Evolutionary conservation across 2,888 invertebrate genomes (phyloP).

Genomic region (Acronicta psi): DNA sequence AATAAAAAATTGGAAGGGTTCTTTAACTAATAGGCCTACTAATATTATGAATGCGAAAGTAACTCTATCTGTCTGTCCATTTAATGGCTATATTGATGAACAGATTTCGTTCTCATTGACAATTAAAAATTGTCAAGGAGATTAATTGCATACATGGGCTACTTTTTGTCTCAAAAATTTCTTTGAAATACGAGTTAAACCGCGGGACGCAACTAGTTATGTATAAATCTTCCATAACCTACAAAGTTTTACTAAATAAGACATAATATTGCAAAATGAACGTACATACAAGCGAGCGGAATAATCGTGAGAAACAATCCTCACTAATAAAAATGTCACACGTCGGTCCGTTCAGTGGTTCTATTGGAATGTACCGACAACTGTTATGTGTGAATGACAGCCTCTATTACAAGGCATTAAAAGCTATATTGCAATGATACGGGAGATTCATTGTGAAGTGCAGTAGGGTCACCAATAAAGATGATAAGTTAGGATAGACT

Average conservation of each 20-base stretch:
- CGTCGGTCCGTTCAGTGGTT: conserved; percentile 63
- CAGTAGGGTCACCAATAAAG: conserved; percentile 11
- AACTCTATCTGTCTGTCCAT: too few relatives aligned
- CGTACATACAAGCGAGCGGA: conserved; percentile 16
- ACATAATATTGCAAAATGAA: conserved; percentile 35
- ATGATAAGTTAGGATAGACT: neutral
- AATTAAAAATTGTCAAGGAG: too few relatives aligned
- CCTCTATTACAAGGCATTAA: conserved; percentile 55
- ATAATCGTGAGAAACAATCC: conserved; percentile 82
- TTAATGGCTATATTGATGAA: too few relatives aligned
- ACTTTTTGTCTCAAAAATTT: too few relatives aligned
- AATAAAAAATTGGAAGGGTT: too few relatives aligned
- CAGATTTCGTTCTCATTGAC: too few relatives aligned
- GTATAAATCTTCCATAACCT: conserved; percentile 8
- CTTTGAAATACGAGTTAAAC: too few relatives aligned
- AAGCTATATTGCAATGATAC: conserved; percentile 49
- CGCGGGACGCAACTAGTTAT: too few relatives aligned
- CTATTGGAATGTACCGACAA: conserved; percentile 60
- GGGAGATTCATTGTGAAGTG: conserved; percentile 27
- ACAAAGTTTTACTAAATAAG: conserved; percentile 22
- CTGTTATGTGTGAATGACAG: conserved; percentile 38
- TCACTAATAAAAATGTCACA: conserved; percentile 80
- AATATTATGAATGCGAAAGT: too few relatives aligned
- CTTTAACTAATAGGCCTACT: too few relatives aligned
- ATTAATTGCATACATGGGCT: too few relatives aligned